Evolutionary conservation across 2,888 invertebrate genomes (phyloP).

Genomic region (Ichneumoninae sp.): DNA sequence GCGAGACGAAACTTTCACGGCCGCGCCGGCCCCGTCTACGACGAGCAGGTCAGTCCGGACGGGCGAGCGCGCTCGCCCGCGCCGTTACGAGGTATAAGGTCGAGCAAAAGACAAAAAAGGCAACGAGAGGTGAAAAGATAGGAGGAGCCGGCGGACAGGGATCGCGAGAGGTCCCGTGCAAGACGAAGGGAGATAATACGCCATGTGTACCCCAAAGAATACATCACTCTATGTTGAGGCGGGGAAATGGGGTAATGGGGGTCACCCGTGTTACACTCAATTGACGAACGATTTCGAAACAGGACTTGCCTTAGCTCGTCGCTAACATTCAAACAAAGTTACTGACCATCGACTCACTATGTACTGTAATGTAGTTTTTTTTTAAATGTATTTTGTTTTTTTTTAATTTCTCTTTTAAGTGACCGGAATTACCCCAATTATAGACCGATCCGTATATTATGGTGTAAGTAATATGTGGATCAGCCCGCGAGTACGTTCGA

Average conservation of each 20-base stretch:
- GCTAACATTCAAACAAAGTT: neutral
- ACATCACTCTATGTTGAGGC: neutral
- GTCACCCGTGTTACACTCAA: neutral
- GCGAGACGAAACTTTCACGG: slow-evolving; percentile 81
- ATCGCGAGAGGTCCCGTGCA: slow-evolving; percentile 44
- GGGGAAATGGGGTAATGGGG: neutral
- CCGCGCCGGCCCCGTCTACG: slow-evolving; percentile 76
- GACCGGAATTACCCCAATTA: neutral
- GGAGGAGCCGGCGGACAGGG: slow-evolving; percentile 49
- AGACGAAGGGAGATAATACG: slow-evolving; percentile 43
- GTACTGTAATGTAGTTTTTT: neutral
- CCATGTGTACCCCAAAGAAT: slow-evolving; percentile 22
- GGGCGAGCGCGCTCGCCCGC: slow-evolving; percentile 40
- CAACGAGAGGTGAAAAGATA: slow-evolving; percentile 64
- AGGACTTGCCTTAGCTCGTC: neutral
- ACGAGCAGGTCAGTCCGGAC: slow-evolving; percentile 78
- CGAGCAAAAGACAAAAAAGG: slow-evolving; percentile 34
- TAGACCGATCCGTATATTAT: neutral
- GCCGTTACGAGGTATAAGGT: slow-evolving; percentile 66
- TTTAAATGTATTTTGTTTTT: neutral
- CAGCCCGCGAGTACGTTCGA: neutral
- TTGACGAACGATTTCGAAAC: neutral
- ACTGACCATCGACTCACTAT: neutral
- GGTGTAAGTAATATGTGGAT: neutral
- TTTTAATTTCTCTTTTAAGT: neutral